A percentile compares a stretch with the other conserved stretches of the same genome.
Conservation (phyloP, 2,888 invertebrate genomes). For the Ormyrus labotus region DNA sequence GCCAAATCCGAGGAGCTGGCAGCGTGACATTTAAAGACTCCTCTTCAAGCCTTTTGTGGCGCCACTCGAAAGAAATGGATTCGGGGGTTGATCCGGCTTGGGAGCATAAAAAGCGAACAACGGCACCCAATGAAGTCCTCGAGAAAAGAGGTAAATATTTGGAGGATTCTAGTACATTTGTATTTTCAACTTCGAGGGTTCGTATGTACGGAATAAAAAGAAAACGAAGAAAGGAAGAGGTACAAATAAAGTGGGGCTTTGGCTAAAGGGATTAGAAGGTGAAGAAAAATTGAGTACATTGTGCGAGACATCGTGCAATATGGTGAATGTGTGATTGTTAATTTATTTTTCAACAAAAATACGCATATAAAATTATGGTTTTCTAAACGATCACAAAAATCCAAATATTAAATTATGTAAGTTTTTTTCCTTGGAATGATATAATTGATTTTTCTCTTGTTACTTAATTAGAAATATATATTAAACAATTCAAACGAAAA, state of each 20-base stretch:
- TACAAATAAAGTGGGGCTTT: neutral
- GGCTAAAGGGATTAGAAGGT: too few species aligned
- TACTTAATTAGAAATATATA: too few species aligned
- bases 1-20: conserved; percentile 51
- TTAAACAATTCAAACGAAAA: too few species aligned
- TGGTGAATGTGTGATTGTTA: too few species aligned
- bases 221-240: neutral
- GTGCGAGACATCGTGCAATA: too few species aligned
- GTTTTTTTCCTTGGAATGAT: too few species aligned
- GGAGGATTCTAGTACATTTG: conserved; percentile 38
- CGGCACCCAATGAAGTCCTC: conserved; percentile 26
- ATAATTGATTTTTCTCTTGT: too few species aligned
- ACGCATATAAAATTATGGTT: too few species aligned
- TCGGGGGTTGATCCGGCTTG: conserved; percentile 37
- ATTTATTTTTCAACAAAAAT: too few species aligned
- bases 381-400: too few species aligned
- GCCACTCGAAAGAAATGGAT: conserved; percentile 47
- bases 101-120: conserved; percentile 43
- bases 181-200: conserved; percentile 2
- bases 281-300: too few species aligned
- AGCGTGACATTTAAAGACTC: conserved; percentile 55
- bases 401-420: too few species aligned
- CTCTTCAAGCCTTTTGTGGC: conserved; percentile 56
- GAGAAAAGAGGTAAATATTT: conserved; percentile 53
- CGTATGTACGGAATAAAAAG: neutral